These are phyloP conservation scores for Daphoenositta chrysoptera DNA, from an alignment of 2,113 vertebrate genomes.

Conservation along the genomic window DNA sequence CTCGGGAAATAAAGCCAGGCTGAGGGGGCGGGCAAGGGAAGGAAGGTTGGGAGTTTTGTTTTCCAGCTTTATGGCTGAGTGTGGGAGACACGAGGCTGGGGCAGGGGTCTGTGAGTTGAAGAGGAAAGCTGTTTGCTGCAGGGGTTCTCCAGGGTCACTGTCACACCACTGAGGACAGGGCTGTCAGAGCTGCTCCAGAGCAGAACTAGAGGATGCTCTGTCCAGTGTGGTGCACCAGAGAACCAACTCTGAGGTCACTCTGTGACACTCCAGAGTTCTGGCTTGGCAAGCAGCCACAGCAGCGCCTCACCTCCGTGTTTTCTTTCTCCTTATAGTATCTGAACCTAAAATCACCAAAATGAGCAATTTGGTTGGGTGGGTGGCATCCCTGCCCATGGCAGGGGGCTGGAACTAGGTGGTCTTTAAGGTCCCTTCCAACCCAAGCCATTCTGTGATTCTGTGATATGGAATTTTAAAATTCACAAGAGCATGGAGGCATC, in stretches of 20 bases:
- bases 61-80: not conserved
- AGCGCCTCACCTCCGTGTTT: not conserved
- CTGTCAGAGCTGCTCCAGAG: not conserved
- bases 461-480: not conserved
- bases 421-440: not conserved
- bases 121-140: not conserved
- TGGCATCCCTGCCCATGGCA: not conserved
- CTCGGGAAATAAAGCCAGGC: not conserved
- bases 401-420: not conserved
- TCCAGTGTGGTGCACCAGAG: rapidly evolving
- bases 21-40: not conserved
- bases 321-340: not conserved
- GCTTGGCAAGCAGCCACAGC: not conserved
- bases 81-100: not conserved
- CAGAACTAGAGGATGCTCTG: not conserved
- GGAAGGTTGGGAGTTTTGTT: not conserved
- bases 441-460: not conserved
- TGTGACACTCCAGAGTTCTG: not conserved
- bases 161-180: not conserved
- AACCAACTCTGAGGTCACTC: not conserved
- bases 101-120: not conserved
- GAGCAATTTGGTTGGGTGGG: not conserved
- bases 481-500: not conserved
- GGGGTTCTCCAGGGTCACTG: not conserved
- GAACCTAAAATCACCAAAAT: not conserved